Evolutionary conservation across 2,113 vertebrate species (phyloP).

Genomic region (Fukomys damarensis): DNA sequence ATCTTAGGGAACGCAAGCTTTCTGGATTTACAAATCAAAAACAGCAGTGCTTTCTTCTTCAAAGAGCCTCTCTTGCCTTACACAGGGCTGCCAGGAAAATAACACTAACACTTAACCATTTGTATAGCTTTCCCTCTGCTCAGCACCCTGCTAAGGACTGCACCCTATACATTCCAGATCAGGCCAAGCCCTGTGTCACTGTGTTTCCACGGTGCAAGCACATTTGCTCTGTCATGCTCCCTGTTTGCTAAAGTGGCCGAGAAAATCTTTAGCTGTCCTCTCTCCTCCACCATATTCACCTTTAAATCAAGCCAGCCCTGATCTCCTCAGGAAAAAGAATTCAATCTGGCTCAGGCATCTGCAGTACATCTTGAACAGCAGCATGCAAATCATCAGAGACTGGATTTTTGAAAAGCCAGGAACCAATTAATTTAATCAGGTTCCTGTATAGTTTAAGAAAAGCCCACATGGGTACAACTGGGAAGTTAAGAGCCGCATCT

Average conservation of each 20-base stretch:
- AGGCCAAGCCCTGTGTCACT: not conserved
- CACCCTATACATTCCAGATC: not conserved
- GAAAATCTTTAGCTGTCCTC: not conserved
- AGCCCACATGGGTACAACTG: not conserved
- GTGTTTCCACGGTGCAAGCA: not conserved
- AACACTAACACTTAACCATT: not conserved
- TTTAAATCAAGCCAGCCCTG: not conserved
- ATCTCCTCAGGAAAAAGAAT: conserved; percentile 46
- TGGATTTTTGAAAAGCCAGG: conserved; percentile 21
- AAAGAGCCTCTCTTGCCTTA: not conserved
- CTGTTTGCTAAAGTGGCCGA: not conserved
- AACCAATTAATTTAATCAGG: conserved; percentile 62
- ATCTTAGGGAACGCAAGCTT: not conserved
- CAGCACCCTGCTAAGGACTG: not conserved
- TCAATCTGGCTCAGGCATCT: not conserved
- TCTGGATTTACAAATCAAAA: not conserved
- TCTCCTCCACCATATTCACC: not conserved
- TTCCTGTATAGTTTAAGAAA: not conserved
- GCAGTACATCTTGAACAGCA: conserved; percentile 50
- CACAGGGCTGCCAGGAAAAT: not conserved
- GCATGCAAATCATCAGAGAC: conserved; percentile 28
- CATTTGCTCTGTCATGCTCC: not conserved
- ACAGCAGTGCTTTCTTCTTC: not conserved
- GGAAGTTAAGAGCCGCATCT: not conserved
- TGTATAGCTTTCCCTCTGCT: not conserved